These are phyloP conservation scores for Amphilophus citrinellus DNA, from an alignment of 2,113 vertebrate species.

Conservation along the genomic window DNA sequence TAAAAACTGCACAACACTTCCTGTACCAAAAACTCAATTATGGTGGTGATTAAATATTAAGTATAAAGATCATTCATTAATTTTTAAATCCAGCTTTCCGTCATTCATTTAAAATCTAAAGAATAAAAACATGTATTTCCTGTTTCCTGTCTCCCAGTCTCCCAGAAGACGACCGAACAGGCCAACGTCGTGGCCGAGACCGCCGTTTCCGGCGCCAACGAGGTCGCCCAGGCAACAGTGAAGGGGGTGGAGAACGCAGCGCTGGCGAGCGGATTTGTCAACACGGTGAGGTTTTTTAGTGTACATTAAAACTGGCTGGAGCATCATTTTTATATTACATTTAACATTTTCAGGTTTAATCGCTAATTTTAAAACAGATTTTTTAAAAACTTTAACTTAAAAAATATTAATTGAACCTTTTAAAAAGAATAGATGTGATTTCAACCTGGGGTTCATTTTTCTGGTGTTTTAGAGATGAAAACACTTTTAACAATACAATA, in stretches of 20 bases:
- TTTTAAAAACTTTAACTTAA: too few relatives aligned
- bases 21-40: background rate
- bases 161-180: conserved; percentile 93
- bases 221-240: conserved; percentile 88
- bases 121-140: background rate
- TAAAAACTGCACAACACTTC: background rate
- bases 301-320: accelerated
- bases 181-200: conserved; percentile 87
- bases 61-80: background rate
- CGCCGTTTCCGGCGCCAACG: conserved; percentile 88
- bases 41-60: background rate
- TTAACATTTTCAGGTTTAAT: background rate
- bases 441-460: background rate
- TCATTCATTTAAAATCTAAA: background rate
- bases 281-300: conserved; percentile 77
- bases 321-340: background rate
- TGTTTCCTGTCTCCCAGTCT: conserved; percentile 76
- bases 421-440: too few relatives aligned
- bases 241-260: conserved; percentile 88
- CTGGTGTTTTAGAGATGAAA: background rate
- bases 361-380: background rate
- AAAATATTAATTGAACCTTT: too few relatives aligned
- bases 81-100: background rate
- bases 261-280: conserved; percentile 84
- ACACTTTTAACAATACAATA: accelerated